These are phyloP conservation scores for Cherax quadricarinatus DNA, from an alignment of 1,140 invertebrate genomes.

Conservation along the genomic window DNA sequence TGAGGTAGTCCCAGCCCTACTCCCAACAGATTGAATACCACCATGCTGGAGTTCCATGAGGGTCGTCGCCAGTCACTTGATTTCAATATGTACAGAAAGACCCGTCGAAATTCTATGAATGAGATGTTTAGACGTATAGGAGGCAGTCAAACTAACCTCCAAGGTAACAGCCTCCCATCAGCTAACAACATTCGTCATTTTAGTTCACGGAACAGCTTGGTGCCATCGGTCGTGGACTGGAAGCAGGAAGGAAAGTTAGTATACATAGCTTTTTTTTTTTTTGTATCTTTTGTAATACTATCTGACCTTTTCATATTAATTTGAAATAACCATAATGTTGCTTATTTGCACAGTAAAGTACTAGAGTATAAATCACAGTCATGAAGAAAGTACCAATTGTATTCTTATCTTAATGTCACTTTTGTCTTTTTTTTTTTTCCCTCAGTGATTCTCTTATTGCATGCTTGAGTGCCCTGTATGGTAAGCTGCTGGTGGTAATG, in stretches of 20 bases:
- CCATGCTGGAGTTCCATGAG: constrained; percentile 39
- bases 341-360: no score
- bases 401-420: no score
- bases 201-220: constrained; percentile 63
- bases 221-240: constrained; percentile 62
- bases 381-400: no score
- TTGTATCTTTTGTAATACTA: background rate
- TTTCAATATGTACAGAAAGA: constrained; percentile 46
- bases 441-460: constrained; percentile 88
- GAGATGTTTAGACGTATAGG: constrained; percentile 53
- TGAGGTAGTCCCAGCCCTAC: background rate
- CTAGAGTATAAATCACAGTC: no score
- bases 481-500: constrained; percentile 95
- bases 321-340: background rate
- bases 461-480: constrained; percentile 93
- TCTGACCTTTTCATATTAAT: background rate
- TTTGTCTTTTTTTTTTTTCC: no score
- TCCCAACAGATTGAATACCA: constrained; percentile 31
- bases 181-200: constrained; percentile 49
- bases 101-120: constrained; percentile 66
- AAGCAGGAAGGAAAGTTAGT: constrained; percentile 53
- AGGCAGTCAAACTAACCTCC: constrained; percentile 57
- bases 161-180: background rate
- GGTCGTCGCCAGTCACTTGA: constrained; percentile 53
- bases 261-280: background rate